These are phyloP conservation scores for Griposia aprilina DNA, from an alignment of 2,888 invertebrate species.

Conservation along the genomic window DNA sequence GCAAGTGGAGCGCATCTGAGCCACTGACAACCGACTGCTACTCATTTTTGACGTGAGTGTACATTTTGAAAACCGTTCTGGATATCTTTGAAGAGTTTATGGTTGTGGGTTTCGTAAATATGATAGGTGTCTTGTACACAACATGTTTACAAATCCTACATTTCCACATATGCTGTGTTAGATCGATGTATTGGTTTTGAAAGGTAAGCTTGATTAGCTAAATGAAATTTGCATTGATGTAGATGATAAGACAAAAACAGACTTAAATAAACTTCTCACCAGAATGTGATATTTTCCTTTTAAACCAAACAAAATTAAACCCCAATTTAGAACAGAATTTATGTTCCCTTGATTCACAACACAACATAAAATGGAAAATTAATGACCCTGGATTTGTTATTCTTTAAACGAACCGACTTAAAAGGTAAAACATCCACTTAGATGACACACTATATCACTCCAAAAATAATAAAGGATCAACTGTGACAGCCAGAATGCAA, in stretches of 20 bases:
- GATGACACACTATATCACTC: constrained; percentile 48
- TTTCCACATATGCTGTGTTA: constrained; percentile 7
- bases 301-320: background rate
- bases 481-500: constrained; percentile 55
- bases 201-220: background rate
- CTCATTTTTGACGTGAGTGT: constrained; percentile 50
- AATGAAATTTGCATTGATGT: background rate
- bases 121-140: constrained; percentile 21
- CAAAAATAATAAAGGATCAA: constrained; percentile 58
- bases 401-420: constrained; percentile 44
- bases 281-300: background rate
- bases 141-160: constrained; percentile 19
- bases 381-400: constrained; percentile 34
- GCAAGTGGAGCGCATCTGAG: constrained; percentile 73
- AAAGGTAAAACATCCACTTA: constrained; percentile 45
- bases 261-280: background rate
- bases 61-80: constrained; percentile 49
- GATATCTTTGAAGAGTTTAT: constrained; percentile 31
- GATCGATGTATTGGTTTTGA: background rate
- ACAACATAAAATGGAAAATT: constrained; percentile 44
- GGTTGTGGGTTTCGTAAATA: constrained; percentile 16
- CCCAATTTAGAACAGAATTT: constrained; percentile 12
- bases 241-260: background rate
- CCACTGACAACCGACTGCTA: constrained; percentile 57
- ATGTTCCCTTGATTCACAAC: constrained; percentile 32